These are phyloP conservation scores for Acanthosepion pharaonis DNA, from an alignment of 2,888 invertebrate genomes.

Conservation along the genomic window DNA sequence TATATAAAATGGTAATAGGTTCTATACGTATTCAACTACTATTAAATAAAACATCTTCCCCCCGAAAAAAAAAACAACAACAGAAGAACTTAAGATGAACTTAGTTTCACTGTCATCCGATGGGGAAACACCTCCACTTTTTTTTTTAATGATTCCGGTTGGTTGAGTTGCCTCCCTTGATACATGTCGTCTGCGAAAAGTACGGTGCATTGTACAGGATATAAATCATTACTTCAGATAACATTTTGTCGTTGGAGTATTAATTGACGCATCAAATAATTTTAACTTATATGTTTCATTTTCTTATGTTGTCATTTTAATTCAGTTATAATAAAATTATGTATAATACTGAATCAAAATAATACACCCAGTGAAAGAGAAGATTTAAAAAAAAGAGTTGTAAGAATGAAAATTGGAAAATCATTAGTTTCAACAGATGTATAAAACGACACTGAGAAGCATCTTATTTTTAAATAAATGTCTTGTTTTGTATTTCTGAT, in stretches of 20 bases:
- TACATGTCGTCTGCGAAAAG: not conserved
- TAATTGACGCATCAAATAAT: no score
- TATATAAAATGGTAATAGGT: not conserved
- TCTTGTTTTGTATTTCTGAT: not conserved
- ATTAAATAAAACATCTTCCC: slow-evolving; percentile 7
- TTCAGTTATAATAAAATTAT: no score
- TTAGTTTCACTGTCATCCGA: not conserved
- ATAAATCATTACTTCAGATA: not conserved
- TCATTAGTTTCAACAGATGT: not conserved
- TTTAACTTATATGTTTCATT: no score
- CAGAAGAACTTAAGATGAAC: not conserved
- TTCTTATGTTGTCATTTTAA: no score
- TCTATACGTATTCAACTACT: not conserved
- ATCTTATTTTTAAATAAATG: not conserved
- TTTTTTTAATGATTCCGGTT: not conserved
- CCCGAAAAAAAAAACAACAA: not conserved
- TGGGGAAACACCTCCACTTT: not conserved
- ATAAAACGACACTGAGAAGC: not conserved
- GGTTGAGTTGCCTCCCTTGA: not conserved
- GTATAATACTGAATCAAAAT: no score
- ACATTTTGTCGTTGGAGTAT: no score
- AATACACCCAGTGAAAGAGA: no score
- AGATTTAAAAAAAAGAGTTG: no score
- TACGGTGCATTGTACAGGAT: not conserved
- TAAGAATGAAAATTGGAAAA: no score